phyloP scores from a whole-genome alignment of 1,140 invertebrate genomes.

The Leptinotarsa defecta region DNA sequence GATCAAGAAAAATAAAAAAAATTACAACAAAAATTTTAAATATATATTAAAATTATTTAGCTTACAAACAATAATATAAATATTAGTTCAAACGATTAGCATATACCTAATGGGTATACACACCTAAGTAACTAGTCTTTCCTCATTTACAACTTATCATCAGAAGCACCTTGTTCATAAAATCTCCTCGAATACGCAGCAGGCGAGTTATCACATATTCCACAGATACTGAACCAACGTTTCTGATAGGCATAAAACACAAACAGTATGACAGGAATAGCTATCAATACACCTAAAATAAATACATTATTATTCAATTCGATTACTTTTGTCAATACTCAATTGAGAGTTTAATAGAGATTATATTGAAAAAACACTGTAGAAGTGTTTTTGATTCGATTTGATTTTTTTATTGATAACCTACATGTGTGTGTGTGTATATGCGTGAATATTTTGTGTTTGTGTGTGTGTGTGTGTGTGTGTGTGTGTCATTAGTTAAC shows the following conservation, averaged over 20 bases:
- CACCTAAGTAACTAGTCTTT: neutral
- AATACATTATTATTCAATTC: too few species aligned
- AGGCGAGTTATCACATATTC: conserved; percentile 53
- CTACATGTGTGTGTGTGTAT: too few species aligned
- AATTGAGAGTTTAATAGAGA: too few species aligned
- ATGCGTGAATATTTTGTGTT: too few species aligned
- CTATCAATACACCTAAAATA: conserved; percentile 62
- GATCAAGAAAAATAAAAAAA: neutral
- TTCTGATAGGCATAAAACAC: conserved; percentile 64
- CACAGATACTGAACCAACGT: conserved; percentile 63
- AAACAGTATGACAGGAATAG: conserved; percentile 66
- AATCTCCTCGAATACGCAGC: conserved; percentile 68
- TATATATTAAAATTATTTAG: neutral
- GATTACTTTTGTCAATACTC: too few species aligned
- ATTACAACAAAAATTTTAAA: neutral
- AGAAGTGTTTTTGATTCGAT: too few species aligned
- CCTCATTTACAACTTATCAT: conserved; percentile 28
- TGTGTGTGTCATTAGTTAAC: too few species aligned
- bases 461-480: too few species aligned
- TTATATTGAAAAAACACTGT: too few species aligned
- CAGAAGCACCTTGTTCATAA: conserved; percentile 58
- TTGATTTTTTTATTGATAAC: too few species aligned
- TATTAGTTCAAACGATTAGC: neutral
- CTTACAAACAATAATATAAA: neutral
- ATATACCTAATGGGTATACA: neutral